Base-by-base conservation (phyloP, 2,113 vertebrate genomes). In the Phalacrocorax brasilianus region DNA sequence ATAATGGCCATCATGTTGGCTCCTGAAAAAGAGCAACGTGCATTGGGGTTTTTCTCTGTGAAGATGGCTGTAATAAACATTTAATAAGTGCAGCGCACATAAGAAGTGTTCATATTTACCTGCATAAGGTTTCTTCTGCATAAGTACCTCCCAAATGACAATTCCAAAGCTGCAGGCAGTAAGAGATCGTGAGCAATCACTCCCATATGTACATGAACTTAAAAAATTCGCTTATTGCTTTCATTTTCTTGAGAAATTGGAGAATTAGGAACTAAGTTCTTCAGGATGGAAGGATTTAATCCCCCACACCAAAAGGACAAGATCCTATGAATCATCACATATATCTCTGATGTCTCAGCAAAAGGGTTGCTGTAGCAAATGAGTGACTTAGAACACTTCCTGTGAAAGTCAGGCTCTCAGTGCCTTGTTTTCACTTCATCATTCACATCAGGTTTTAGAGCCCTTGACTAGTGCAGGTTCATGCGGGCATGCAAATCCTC, bases 101-200 rank as follows among this genome's bases (percentile, higher is more conserved):
- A 26, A 44, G 32, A 52, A 75, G 44, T 17, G 56, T 1, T 45
- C 5, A 8, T 19, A 61, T 30, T 85, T 98, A 99, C 99, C 99
- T 98, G 98, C 44, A 28, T 98, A 98, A 0, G 98, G 98, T 73
- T 99, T 99, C 97, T 98, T 98, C 97, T 99, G 98, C 45, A 98
- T 98, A 30, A 99, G 98, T 33, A 99, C 98, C 97, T 99, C 99
- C 99, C 99, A 99, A 72, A 98, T 97, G 91, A 99, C 96, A 63
- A 99, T 98, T n/a, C 97, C 97, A 42, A 99, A 99, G 97, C 99
- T 99, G 97, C 5, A 61, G 91, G 85, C 23, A 65, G 83, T 18
- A 33, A 55, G 77, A 78, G 50, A 28, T 8, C 5, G 7, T 66
- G 32, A 81, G 88, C 38, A 17, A 62, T 19, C 32, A 26, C 40